Conservation (phyloP, 2,888 invertebrate species). For the Conomelus anceps region DNA sequence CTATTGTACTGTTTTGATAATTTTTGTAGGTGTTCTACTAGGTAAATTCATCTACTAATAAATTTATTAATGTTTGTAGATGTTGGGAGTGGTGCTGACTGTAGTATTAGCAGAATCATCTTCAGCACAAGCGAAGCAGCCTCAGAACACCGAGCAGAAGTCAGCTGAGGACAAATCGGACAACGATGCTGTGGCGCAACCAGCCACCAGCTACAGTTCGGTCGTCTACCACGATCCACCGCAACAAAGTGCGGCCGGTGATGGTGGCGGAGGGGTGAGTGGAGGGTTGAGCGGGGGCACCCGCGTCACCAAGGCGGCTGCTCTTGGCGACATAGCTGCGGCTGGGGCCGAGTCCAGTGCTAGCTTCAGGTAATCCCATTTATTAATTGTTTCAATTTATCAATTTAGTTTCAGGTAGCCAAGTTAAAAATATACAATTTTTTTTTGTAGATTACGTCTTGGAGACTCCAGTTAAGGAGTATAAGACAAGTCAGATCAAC, state of each 20-base stretch:
- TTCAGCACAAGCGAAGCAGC: not conserved
- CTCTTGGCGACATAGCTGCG: not conserved
- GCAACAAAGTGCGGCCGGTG: not conserved
- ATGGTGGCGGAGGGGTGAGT: not conserved
- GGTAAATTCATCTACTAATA: too few relatives aligned
- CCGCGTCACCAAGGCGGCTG: not conserved
- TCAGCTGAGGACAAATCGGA: not conserved
- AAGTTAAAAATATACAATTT: too few relatives aligned
- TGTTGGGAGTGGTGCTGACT: not conserved
- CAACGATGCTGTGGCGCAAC: not conserved
- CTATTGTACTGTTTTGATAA: too few relatives aligned
- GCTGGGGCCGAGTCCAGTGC: not conserved
- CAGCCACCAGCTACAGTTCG: not conserved
- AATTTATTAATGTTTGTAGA: not conserved
- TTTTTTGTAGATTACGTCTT: not conserved
- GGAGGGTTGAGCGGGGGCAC: not conserved
- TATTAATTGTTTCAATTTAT: not conserved
- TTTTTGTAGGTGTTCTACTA: too few relatives aligned
- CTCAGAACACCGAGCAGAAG: not conserved
- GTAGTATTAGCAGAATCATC: not conserved
- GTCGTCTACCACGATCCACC: not conserved
- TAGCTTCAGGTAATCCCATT: not conserved
- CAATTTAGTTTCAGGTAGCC: too few relatives aligned
- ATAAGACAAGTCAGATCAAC: too few relatives aligned
- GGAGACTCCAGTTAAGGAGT: too few relatives aligned